Percentiles rank a stretch among this genome's conserved stretches.
Evolutionary conservation across 2,113 vertebrate genomes (phyloP).

Genomic region (Cephalopterus ornatus): DNA sequence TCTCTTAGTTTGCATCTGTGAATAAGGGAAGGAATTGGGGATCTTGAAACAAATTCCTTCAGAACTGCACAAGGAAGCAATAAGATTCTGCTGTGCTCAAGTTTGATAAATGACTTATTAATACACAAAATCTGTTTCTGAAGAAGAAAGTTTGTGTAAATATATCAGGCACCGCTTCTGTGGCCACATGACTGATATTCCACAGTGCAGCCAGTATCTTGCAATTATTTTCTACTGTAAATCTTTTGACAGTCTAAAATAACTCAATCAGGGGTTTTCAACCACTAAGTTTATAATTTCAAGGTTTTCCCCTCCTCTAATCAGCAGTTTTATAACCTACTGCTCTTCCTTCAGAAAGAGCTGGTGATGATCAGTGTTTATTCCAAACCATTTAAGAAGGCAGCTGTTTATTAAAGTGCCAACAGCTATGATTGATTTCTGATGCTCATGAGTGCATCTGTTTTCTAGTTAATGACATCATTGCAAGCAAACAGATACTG

Average conservation of each 20-base stretch:
- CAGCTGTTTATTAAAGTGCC: slow-evolving; percentile 72
- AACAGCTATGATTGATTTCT: slow-evolving; percentile 57
- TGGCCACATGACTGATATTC: neutral
- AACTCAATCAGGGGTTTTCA: slow-evolving; percentile 38
- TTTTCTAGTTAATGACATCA: slow-evolving; percentile 25
- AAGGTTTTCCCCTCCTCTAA: slow-evolving; percentile 16
- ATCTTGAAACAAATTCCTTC: neutral
- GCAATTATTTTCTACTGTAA: neutral
- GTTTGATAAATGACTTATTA: slow-evolving; percentile 29
- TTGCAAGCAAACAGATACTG: neutral
- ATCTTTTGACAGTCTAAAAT: slow-evolving; percentile 24
- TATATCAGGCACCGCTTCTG: neutral
- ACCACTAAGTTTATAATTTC: slow-evolving; percentile 10
- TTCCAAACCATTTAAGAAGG: slow-evolving; percentile 60
- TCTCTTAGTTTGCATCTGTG: neutral
- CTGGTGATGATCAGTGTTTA: slow-evolving; percentile 47
- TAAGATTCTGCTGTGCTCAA: neutral
- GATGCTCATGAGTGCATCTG: slow-evolving; percentile 44
- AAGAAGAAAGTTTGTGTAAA: slow-evolving; percentile 7
- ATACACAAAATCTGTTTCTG: slow-evolving; percentile 20
- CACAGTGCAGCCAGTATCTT: neutral
- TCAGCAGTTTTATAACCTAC: slow-evolving; percentile 46
- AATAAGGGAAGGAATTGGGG: neutral
- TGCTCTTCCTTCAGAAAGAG: slow-evolving; percentile 28
- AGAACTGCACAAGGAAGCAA: neutral